phyloP scores from a whole-genome alignment of 2,797 vertebrate species.

The Galago senegalensis region DNA sequence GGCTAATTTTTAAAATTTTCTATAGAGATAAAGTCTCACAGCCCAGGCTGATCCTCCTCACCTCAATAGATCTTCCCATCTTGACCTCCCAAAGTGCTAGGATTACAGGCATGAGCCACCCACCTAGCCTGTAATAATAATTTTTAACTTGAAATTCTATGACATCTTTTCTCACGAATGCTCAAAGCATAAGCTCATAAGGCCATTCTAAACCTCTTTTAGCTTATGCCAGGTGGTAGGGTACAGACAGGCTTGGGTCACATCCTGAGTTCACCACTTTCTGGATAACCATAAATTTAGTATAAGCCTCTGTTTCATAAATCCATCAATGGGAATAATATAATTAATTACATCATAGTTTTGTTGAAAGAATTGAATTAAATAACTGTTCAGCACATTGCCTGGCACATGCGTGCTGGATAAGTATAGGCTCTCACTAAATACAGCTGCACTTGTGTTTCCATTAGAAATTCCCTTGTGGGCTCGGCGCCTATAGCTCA shows the following conservation, averaged over 20 bases:
- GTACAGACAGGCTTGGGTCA: not conserved
- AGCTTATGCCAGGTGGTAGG: not conserved
- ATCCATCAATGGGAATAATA: not conserved
- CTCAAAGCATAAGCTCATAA: not conserved
- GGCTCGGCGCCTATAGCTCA: too few relatives aligned
- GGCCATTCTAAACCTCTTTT: not conserved
- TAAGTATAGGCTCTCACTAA: conserved; percentile 36
- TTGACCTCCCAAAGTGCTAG: not conserved
- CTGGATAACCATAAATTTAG: not conserved
- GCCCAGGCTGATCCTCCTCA: not conserved
- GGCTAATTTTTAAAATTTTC: not conserved
- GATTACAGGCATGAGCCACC: not conserved
- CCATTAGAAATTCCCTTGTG: conserved; percentile 21
- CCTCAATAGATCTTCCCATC: not conserved
- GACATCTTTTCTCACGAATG: not conserved
- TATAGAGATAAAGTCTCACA: not conserved
- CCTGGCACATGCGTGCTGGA: not conserved
- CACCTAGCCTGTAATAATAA: not conserved
- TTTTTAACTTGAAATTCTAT: conserved; percentile 31
- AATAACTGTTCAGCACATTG: not conserved
- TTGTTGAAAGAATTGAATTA: not conserved
- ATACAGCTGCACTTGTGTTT: conserved; percentile 3
- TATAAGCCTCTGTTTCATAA: not conserved
- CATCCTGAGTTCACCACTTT: not conserved
- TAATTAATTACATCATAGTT: not conserved